phyloP scores from a whole-genome alignment of 2,113 vertebrate genomes.

The pig (Sus scrofa) region T2T-Sscrofa CM000815.6:110035501-110036000 shows the following conservation, averaged over 20 bases:
- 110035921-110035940: fast-evolving
- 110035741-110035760: background rate
- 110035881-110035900: background rate
- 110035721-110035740: background rate
- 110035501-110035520: background rate
- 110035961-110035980: background rate
- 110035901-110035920: background rate
- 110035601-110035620: background rate
- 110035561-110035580: background rate
- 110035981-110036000: background rate
- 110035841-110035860: background rate
- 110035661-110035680: background rate
- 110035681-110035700: background rate
- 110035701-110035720: background rate
- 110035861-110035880: background rate
- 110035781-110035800: background rate
- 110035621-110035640: too few species aligned
- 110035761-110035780: background rate
- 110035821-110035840: background rate
- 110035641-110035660: background rate
- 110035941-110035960: background rate
- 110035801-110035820: background rate
- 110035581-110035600: background rate
- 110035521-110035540: background rate
- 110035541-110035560: too few species aligned